A percentile compares a stretch with the other conserved stretches of the same genome.
phyloP scores from a whole-genome alignment of 1,140 invertebrate species.

The Gonioctena quinquepunctata region DNA sequence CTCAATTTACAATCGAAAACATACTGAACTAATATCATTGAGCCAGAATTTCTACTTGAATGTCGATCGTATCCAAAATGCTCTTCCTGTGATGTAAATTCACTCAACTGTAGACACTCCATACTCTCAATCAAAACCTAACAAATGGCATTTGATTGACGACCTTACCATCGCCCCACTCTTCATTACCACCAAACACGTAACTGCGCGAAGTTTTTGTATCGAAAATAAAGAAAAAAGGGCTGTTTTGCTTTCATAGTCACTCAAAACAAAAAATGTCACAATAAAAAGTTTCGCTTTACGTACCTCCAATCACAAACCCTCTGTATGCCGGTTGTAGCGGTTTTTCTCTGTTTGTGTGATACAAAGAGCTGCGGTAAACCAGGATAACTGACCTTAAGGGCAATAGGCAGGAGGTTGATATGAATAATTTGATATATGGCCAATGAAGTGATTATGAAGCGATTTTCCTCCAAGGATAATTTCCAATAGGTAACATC shows the following conservation, averaged over 20 bases:
- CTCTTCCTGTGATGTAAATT: background rate
- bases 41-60: too few relatives aligned
- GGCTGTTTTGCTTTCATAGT: background rate
- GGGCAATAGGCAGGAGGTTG: background rate
- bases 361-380: background rate
- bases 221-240: background rate
- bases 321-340: slow-evolving; percentile 8
- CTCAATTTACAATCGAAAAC: too few relatives aligned
- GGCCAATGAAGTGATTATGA: too few relatives aligned
- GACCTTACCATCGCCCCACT: background rate
- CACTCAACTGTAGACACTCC: background rate
- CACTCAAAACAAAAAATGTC: slow-evolving; percentile 3
- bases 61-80: background rate
- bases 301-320: slow-evolving; percentile 24
- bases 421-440: too few relatives aligned
- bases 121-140: background rate
- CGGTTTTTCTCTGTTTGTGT: slow-evolving; percentile 18
- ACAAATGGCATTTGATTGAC: background rate
- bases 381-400: background rate
- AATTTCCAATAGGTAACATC: too few relatives aligned
- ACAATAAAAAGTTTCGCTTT: slow-evolving; percentile 22
- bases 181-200: background rate
- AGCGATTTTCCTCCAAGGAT: too few relatives aligned
- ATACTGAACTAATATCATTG: too few relatives aligned
- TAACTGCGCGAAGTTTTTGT: slow-evolving; percentile 5